Base-by-base conservation (phyloP, 2,113 vertebrate species). In the Sinosuthora webbiana region DNA sequence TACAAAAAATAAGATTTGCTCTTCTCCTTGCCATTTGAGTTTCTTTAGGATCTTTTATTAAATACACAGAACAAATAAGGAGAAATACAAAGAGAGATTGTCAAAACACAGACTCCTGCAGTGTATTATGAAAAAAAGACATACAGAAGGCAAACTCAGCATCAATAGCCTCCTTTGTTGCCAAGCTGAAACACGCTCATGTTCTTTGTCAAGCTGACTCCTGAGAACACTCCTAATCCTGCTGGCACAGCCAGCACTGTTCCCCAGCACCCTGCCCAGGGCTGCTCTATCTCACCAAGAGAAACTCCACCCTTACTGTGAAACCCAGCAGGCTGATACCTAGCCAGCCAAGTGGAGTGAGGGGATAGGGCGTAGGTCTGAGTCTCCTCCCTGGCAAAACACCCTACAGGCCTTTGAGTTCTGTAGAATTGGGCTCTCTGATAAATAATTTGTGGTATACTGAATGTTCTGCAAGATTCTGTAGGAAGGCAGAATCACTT, bases 161-260 rank as follows among this genome's bases (percentile, higher is more conserved):
- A 87, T 82, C 77, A 75, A 68, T 73, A 79, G 27, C 67, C 18
- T 68, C 39, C 75, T 89, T 69, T 82, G 74, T 82, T 95, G 93
- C 93, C 95, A 93, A 87, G 64, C 62, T 90, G 80, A 95, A 94
- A 63, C 73, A 50, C 2, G 2, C 41, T 87, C 16, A 2, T 73
- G 67, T 86, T 92, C 80, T 65, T 83, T 84, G 88, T 95, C 92
- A 92, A 49, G 80, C 73, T 50, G 87, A 57, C 68, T 95, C 84
- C 84, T 75, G 79, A 94, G 71, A 88, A 57, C 31, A 16, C n/a
- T 70, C 56, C 70, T 87, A n/a, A 73, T 70, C 57, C 59, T 67
- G 64, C 62, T 59, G 57, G 49, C 73, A 71, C n/a, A 15, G 52
- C 57, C 67, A 74, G 41, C 30, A 25, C 50, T 5, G 0, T 1